Evolutionary conservation across 2,888 invertebrate genomes (phyloP).

Genomic region (Mythimna impura): DNA sequence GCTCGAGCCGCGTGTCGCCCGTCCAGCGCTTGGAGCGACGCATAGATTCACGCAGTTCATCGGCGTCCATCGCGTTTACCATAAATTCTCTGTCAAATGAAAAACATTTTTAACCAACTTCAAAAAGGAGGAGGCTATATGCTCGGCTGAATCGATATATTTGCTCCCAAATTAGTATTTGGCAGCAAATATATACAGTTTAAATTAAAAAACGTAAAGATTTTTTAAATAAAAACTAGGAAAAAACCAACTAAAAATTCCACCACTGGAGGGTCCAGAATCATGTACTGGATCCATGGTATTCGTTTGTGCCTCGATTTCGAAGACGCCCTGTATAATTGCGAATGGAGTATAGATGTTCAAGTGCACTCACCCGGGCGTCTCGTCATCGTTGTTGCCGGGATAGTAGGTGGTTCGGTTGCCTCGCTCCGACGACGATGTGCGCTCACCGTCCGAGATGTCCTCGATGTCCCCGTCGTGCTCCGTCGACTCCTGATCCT

Average conservation of each 20-base stretch:
- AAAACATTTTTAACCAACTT: neutral
- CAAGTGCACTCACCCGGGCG: slow-evolving; percentile 81
- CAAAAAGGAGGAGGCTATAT: neutral
- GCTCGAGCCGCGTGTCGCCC: too few relatives aligned
- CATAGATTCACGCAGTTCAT: slow-evolving; percentile 94
- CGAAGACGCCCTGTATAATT: too few relatives aligned
- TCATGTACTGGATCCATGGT: too few relatives aligned
- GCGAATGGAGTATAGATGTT: too few relatives aligned
- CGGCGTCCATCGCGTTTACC: slow-evolving; percentile 96
- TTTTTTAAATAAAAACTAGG: too few relatives aligned
- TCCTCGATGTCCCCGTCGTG: slow-evolving; percentile 97
- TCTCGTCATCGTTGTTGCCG: slow-evolving; percentile 91
- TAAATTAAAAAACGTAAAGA: too few relatives aligned
- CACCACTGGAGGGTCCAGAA: too few relatives aligned
- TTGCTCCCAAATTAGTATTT: too few relatives aligned
- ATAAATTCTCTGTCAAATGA: slow-evolving; percentile 92
- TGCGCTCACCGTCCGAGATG: slow-evolving; percentile 95
- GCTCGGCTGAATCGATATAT: too few relatives aligned
- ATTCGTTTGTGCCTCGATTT: too few relatives aligned
- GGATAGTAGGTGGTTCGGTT: slow-evolving; percentile 93
- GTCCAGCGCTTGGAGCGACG: slow-evolving; percentile 90
- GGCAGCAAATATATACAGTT: too few relatives aligned
- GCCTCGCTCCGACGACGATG: slow-evolving; percentile 93
- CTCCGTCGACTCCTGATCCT: slow-evolving; percentile 93
- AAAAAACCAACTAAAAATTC: too few relatives aligned